Conservation (phyloP, 2,113 vertebrate genomes). For the Thamnophis sirtalis region DNA sequence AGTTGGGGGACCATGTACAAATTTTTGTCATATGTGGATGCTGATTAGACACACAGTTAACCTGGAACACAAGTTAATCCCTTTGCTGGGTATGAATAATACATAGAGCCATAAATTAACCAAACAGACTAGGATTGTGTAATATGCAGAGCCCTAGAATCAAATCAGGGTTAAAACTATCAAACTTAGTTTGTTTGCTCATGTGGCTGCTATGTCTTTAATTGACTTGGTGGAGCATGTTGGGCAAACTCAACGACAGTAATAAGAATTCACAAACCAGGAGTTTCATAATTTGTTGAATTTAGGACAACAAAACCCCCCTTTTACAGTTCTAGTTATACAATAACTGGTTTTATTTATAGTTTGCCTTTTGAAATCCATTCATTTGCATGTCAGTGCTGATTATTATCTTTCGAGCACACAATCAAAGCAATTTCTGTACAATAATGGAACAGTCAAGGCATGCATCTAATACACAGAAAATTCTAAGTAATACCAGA, state of each 20-base stretch:
- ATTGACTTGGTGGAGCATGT: neutral
- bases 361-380: slow-evolving; percentile 63
- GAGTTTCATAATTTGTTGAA: slow-evolving; percentile 59
- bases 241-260: neutral
- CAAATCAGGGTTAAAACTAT: neutral
- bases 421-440: slow-evolving; percentile 61
- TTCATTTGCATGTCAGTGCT: slow-evolving; percentile 68
- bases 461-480: slow-evolving; percentile 51
- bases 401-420: slow-evolving; percentile 66
- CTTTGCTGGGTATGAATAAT: neutral
- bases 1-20: neutral
- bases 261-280: slow-evolving; percentile 50
- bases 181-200: neutral
- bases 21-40: slow-evolving; percentile 39
- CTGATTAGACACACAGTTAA: slow-evolving; percentile 46
- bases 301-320: slow-evolving; percentile 58
- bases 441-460: slow-evolving; percentile 62
- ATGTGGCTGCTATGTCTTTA: neutral
- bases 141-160: neutral
- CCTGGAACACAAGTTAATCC: neutral
- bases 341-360: slow-evolving; percentile 62
- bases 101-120: neutral
- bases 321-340: slow-evolving; percentile 59
- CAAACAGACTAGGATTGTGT: neutral
- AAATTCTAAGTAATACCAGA: slow-evolving; percentile 47